Percentiles rank a stretch among this genome's conserved stretches.
Evolutionary conservation across 2,888 invertebrate species (phyloP).

Genomic region (Chrysolina americana): DNA sequence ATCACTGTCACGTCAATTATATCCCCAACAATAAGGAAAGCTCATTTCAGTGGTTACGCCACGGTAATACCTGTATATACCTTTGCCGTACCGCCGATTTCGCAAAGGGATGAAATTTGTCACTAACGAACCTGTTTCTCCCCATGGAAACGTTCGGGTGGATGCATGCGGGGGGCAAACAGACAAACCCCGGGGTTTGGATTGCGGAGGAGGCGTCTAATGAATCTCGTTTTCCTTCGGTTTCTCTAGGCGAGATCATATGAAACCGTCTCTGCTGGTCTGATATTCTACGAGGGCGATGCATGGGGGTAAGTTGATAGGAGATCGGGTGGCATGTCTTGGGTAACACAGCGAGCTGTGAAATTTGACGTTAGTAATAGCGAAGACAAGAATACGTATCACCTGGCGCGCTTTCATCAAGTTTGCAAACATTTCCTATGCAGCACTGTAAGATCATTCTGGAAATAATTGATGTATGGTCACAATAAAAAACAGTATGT

Average conservation of each 20-base stretch:
- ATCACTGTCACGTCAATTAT: constrained; percentile 50
- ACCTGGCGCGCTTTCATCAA: not conserved
- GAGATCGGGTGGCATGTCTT: not conserved
- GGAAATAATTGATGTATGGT: no score
- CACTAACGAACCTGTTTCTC: constrained; percentile 41
- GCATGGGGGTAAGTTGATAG: not conserved
- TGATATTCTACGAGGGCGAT: not conserved
- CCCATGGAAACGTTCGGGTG: constrained; percentile 45
- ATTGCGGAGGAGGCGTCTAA: constrained; percentile 39
- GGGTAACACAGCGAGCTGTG: not conserved
- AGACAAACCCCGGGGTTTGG: constrained; percentile 44
- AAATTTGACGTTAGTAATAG: not conserved
- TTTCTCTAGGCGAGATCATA: constrained; percentile 9
- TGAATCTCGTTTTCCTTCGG: constrained; percentile 40
- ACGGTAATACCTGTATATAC: constrained; percentile 43
- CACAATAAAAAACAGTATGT: no score
- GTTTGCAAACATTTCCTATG: no score
- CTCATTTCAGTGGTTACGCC: constrained; percentile 41
- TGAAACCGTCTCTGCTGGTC: constrained; percentile 12
- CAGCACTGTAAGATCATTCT: no score
- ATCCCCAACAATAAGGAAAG: constrained; percentile 46
- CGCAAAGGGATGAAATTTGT: constrained; percentile 40
- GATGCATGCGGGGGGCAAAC: constrained; percentile 32
- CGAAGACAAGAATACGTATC: not conserved
- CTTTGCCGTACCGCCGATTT: constrained; percentile 31